Conservation (phyloP, 1,140 invertebrate genomes). For the Apis florea region DNA sequence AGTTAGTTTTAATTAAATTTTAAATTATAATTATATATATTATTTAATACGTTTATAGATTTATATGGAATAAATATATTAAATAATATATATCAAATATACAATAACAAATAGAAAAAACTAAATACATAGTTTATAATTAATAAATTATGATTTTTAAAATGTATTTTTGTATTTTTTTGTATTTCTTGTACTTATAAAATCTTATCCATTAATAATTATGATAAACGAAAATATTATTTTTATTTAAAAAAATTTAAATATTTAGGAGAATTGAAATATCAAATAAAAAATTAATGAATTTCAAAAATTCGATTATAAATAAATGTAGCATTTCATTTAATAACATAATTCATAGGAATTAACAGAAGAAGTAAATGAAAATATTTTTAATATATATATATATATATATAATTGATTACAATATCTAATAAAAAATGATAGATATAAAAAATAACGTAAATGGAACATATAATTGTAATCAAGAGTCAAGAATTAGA, state of each 20-base stretch:
- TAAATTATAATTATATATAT: not conserved
- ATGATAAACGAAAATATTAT: not conserved
- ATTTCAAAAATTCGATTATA: not conserved
- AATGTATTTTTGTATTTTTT: not conserved
- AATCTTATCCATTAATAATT: not conserved
- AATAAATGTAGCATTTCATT: not conserved
- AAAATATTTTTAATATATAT: not conserved
- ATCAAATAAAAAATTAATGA: not conserved
- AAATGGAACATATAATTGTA: conserved; percentile 29
- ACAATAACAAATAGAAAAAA: not conserved
- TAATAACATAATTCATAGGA: not conserved
- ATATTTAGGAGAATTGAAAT: no score
- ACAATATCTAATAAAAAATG: conserved; percentile 31
- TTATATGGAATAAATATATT: not conserved
- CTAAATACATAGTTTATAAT: not conserved
- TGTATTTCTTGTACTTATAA: not conserved
- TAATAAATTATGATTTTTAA: not conserved
- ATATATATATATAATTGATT: not conserved
- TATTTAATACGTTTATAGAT: not conserved
- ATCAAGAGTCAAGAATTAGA: conserved; percentile 49
- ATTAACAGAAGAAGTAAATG: not conserved
- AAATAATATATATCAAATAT: not conserved
- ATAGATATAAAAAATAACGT: conserved; percentile 53
- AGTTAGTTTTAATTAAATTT: not conserved
- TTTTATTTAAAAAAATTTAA: no score